Conservation (phyloP, 1,140 invertebrate species). For the Glossosoma conforme region DNA sequence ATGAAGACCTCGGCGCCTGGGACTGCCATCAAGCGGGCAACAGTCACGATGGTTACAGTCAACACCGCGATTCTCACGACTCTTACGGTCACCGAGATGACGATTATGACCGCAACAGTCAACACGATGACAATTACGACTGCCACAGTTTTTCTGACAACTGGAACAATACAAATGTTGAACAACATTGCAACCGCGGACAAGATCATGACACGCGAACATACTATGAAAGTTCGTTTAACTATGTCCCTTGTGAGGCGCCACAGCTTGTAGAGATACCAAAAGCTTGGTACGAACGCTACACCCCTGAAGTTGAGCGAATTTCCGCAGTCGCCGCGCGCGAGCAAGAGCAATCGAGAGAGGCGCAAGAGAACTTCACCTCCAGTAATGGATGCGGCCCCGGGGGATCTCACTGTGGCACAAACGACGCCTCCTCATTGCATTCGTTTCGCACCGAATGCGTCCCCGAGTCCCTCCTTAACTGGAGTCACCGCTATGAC, state of each 20-base stretch:
- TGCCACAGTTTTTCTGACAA: no score
- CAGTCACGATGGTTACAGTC: no score
- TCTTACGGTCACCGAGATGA: no score
- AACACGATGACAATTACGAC: conserved; percentile 37
- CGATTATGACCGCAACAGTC: conserved; percentile 28
- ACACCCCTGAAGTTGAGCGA: conserved; percentile 12
- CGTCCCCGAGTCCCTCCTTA: conserved; percentile 7
- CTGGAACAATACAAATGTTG: no score
- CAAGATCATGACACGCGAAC: conserved; percentile 14
- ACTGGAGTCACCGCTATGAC: no score
- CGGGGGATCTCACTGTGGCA: conserved; percentile 19
- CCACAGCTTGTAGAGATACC: conserved; percentile 1
- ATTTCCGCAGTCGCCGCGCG: neutral
- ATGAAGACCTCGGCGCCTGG: no score
- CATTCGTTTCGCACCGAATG: conserved; percentile 2
- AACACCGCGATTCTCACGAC: no score
- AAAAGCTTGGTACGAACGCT: conserved; percentile 20
- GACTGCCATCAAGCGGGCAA: no score
- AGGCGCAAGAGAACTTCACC: conserved; percentile 6
- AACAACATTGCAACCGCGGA: no score
- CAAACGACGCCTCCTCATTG: conserved; percentile 1
- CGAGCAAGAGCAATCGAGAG: conserved; percentile 9
- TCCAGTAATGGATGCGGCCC: conserved; percentile 10
- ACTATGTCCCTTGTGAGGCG: neutral
- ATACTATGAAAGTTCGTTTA: no score